These are phyloP conservation scores for Catostomus latipinnis DNA, from an alignment of 2,797 vertebrate genomes.

Conservation along the genomic window DNA sequence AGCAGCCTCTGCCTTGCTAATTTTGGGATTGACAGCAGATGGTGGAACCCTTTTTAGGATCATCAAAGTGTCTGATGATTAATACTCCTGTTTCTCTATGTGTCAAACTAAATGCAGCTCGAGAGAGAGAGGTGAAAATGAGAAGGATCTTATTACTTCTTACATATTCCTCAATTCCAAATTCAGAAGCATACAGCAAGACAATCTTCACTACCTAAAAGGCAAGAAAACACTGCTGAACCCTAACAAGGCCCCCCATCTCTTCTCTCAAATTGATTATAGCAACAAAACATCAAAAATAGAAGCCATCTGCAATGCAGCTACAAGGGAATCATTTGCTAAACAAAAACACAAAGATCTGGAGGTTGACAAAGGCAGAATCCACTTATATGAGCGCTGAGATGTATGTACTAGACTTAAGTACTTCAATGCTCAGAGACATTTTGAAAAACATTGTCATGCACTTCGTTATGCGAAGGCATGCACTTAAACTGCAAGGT, in stretches of 20 bases:
- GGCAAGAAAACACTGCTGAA: slow-evolving; percentile 4
- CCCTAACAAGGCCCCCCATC: neutral
- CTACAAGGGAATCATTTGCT: neutral
- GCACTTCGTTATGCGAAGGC: neutral
- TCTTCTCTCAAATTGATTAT: slow-evolving; percentile 10
- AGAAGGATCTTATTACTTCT: slow-evolving; percentile 30
- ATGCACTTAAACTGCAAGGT: neutral
- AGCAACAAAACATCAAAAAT: slow-evolving; percentile 33
- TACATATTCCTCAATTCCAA: slow-evolving; percentile 1
- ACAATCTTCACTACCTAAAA: neutral
- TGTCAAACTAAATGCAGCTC: neutral
- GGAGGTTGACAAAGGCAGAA: too few species aligned
- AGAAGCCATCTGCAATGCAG: neutral
- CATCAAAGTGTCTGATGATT: slow-evolving; percentile 19
- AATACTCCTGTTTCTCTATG: slow-evolving; percentile 19
- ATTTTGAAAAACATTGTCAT: too few species aligned
- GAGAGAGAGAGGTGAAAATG: neutral
- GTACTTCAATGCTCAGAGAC: neutral
- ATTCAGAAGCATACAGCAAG: slow-evolving; percentile 25
- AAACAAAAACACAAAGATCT: neutral
- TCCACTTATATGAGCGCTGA: neutral
- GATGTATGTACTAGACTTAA: neutral
- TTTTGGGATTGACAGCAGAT: slow-evolving; percentile 37
- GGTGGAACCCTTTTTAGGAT: slow-evolving; percentile 16
- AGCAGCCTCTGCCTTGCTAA: slow-evolving; percentile 1